Percentiles rank a stretch among this genome's conserved stretches.
Evolutionary conservation across 2,797 vertebrate species (phyloP).

Genomic region (Sternarchorhynchus goeldii): DNA sequence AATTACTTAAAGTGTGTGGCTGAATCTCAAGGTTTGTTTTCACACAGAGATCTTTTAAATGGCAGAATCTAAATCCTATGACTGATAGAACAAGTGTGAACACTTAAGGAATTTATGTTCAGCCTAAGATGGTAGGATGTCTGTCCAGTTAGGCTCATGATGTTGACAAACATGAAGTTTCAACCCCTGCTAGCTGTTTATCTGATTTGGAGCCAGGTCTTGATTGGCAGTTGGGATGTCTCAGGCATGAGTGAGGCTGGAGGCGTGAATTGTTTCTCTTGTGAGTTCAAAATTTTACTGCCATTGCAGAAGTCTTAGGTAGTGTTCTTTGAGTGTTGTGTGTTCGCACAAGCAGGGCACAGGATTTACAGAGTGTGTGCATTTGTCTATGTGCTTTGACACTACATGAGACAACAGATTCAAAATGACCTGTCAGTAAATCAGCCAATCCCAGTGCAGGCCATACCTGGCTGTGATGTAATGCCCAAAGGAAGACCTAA

Average conservation of each 20-base stretch:
- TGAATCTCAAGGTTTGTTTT: not conserved
- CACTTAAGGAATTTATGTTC: too few relatives aligned
- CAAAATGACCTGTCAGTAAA: conserved; percentile 58
- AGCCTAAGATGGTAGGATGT: too few relatives aligned
- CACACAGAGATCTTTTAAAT: too few relatives aligned
- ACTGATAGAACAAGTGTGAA: not conserved
- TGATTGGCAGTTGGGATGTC: not conserved
- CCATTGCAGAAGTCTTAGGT: not conserved
- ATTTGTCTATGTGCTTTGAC: conserved; percentile 1
- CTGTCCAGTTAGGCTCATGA: too few relatives aligned
- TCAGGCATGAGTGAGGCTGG: not conserved
- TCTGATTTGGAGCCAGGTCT: not conserved
- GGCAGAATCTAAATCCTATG: not conserved
- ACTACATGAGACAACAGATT: conserved; percentile 55
- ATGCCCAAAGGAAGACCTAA: conserved; percentile 65
- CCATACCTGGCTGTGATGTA: conserved; percentile 51
- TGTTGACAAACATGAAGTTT: too few relatives aligned
- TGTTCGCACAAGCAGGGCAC: not conserved
- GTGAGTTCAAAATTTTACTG: not conserved
- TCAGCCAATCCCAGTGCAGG: conserved; percentile 14
- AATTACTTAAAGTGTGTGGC: conserved; percentile 15
- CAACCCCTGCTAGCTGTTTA: too few relatives aligned
- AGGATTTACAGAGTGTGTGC: not conserved
- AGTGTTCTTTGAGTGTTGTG: not conserved
- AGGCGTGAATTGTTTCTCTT: not conserved